phyloP scores from a whole-genome alignment of 35 echinoderm and acorn worm species.

The Ptychodera flava region DNA sequence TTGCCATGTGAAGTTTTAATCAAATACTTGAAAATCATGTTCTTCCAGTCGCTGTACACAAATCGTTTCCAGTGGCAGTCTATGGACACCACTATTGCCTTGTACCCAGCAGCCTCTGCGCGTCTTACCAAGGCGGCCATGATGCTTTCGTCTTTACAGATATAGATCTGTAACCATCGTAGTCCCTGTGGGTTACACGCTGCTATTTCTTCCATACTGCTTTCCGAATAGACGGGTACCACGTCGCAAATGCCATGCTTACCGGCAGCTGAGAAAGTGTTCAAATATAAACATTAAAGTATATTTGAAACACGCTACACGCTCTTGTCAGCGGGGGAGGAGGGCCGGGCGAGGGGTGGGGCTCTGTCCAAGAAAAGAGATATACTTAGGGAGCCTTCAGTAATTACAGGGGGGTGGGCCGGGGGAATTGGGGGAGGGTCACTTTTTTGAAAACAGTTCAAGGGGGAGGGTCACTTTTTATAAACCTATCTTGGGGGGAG shows the following conservation, averaged over 20 bases:
- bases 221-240: background rate
- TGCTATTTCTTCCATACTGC: background rate
- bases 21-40: background rate
- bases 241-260: background rate
- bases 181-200: background rate
- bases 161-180: background rate
- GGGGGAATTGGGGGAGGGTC: too few relatives aligned
- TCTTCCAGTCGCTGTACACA: background rate
- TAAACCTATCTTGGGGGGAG: too few relatives aligned
- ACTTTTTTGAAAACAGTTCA: too few relatives aligned
- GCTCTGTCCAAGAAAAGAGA: too few relatives aligned
- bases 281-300: too few relatives aligned
- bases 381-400: too few relatives aligned
- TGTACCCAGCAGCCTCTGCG: background rate
- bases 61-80: background rate
- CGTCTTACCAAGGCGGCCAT: background rate
- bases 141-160: background rate
- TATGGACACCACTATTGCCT: background rate
- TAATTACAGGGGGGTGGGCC: too few relatives aligned
- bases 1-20: background rate
- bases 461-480: too few relatives aligned
- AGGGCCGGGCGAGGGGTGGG: too few relatives aligned
- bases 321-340: too few relatives aligned
- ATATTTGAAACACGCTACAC: too few relatives aligned
- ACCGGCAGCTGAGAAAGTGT: background rate